Conservation (phyloP, 2,797 vertebrate species). For the Microcaecilia unicolor region DNA sequence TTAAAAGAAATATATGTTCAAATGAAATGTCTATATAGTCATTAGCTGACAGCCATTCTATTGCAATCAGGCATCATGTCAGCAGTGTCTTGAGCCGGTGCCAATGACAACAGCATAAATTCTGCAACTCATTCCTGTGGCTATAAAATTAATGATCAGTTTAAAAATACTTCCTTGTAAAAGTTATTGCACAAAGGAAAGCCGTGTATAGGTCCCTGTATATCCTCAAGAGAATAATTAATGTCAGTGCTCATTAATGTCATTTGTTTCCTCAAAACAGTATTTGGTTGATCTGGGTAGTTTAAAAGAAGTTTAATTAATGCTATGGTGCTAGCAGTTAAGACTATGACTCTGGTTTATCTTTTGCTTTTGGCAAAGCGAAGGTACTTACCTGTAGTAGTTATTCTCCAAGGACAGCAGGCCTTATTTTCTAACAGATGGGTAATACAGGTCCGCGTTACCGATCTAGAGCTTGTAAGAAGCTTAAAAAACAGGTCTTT, state of each 20-base stretch:
- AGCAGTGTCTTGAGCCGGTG: conserved; percentile 58
- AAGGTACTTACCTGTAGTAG: too few relatives aligned
- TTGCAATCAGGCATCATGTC: conserved; percentile 67
- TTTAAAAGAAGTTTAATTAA: conserved; percentile 45
- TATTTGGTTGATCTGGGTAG: conserved; percentile 43
- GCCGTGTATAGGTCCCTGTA: conserved; percentile 56
- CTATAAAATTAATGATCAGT: conserved; percentile 75
- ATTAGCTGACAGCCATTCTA: conserved; percentile 67
- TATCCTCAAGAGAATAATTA: conserved; percentile 59
- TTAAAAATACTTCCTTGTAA: conserved; percentile 71
- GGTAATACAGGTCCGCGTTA: too few relatives aligned
- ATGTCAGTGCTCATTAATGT: conserved; percentile 56
- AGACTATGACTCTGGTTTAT: conserved; percentile 25
- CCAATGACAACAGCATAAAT: conserved; percentile 75
- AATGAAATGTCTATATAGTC: conserved; percentile 63
- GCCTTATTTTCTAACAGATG: too few relatives aligned
- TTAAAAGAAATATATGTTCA: conserved; percentile 64
- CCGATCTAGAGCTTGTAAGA: too few relatives aligned
- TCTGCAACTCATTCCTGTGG: conserved; percentile 67
- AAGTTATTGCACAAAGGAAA: conserved; percentile 63
- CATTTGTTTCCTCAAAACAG: conserved; percentile 46
- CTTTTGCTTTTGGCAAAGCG: too few relatives aligned
- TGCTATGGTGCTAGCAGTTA: conserved; percentile 37
- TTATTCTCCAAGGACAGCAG: too few relatives aligned
- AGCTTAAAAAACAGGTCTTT: too few relatives aligned